These are phyloP conservation scores for Chaunax sp. DNA, from an alignment of 2,797 vertebrate genomes.

Conservation along the genomic window DNA sequence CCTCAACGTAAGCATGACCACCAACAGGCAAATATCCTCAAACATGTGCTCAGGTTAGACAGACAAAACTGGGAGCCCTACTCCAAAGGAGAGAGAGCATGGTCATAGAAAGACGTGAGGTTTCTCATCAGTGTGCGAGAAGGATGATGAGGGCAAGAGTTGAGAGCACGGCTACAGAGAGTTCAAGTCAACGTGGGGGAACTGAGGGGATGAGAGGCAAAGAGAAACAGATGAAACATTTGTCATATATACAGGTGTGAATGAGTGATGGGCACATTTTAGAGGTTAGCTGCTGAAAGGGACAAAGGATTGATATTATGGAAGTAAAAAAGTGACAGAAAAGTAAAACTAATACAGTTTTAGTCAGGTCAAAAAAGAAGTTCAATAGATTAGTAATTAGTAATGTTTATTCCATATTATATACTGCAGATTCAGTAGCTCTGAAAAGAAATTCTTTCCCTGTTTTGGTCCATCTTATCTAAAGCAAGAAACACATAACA, in stretches of 20 bases:
- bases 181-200: no score
- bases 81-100: not conserved
- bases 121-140: conserved; percentile 30
- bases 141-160: not conserved
- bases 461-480: not conserved
- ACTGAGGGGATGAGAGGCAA: not conserved
- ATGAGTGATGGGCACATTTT: not conserved
- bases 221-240: not conserved
- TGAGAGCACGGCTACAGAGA: not conserved
- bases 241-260: not conserved
- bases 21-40: not conserved
- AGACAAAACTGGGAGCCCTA: not conserved
- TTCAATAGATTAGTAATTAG: no score
- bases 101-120: conserved; percentile 17
- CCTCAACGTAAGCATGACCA: not conserved
- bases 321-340: no score
- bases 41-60: not conserved
- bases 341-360: no score
- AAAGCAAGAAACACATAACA: not conserved
- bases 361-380: no score
- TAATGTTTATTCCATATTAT: no score
- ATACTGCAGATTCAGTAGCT: no score
- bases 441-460: no score
- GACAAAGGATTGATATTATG: not conserved
- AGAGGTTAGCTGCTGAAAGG: not conserved